These are phyloP conservation scores for Ginglymostoma cirratum DNA, from an alignment of 2,113 vertebrate genomes.

Conservation along the genomic window DNA sequence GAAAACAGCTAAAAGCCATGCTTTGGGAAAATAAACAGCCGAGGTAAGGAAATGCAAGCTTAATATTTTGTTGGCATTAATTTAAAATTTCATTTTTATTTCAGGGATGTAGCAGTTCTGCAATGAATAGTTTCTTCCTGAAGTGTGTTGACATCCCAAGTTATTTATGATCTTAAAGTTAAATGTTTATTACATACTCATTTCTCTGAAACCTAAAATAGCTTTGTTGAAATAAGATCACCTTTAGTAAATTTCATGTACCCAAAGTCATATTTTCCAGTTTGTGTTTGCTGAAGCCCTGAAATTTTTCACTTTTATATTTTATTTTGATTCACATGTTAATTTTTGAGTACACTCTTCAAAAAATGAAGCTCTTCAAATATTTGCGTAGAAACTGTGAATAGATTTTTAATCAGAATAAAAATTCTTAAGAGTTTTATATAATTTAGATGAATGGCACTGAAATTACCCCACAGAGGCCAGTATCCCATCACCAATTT, in stretches of 20 bases:
- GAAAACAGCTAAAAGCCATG: neutral
- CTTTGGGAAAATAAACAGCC: neutral
- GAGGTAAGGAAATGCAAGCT: neutral
- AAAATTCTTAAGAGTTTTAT: neutral
- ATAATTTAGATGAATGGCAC: neutral
- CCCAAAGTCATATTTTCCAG: neutral
- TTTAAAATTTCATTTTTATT: neutral
- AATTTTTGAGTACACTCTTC: too few relatives aligned
- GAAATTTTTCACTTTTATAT: neutral
- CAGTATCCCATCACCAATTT: too few relatives aligned
- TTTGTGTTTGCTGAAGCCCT: neutral
- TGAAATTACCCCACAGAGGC: too few relatives aligned
- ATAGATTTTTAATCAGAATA: neutral
- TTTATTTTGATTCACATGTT: neutral
- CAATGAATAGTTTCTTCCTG: neutral
- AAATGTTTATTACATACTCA: neutral
- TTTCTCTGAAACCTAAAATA: neutral
- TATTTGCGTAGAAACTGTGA: neutral
- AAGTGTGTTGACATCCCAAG: neutral
- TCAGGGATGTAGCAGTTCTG: neutral
- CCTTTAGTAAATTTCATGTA: neutral
- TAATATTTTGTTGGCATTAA: too few relatives aligned
- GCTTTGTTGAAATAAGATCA: neutral
- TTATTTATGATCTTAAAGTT: neutral
- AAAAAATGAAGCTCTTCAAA: neutral